A percentile compares a stretch with the other conserved stretches of the same genome.
Evolutionary conservation across 2,113 vertebrate genomes (phyloP).

Genomic region (Empidonax traillii): DNA sequence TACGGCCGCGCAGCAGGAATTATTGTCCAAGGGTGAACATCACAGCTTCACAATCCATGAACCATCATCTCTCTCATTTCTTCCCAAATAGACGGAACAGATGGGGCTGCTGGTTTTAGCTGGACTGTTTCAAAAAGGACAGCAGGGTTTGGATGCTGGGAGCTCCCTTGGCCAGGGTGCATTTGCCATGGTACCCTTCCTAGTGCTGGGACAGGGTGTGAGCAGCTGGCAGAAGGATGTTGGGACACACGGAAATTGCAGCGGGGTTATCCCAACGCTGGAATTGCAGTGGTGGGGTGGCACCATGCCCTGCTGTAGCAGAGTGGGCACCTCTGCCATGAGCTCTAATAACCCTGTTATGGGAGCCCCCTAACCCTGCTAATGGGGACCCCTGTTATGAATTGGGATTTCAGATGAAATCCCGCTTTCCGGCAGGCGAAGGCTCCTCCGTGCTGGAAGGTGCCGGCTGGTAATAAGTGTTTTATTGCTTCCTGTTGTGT

Average conservation of each 20-base stretch:
- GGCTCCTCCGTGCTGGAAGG: background rate
- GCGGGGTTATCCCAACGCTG: background rate
- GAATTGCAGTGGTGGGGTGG: fast-evolving
- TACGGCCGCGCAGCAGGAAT: background rate
- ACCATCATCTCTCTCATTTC: background rate
- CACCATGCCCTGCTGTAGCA: background rate
- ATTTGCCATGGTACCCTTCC: fast-evolving
- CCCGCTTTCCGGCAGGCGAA: background rate
- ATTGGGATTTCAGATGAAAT: background rate
- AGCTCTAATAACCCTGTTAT: fast-evolving
- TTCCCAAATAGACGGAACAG: background rate
- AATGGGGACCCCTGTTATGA: too few relatives aligned
- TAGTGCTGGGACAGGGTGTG: fast-evolving
- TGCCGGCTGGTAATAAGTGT: background rate
- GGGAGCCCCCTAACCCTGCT: background rate
- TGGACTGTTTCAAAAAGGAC: background rate
- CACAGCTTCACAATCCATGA: fast-evolving
- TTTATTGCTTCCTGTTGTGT: slow-evolving; percentile 41
- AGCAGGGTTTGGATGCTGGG: background rate
- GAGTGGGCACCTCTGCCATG: background rate
- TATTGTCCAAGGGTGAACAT: background rate
- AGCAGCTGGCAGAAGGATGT: background rate
- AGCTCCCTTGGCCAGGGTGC: background rate
- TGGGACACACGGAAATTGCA: fast-evolving
- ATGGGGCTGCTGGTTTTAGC: background rate